Evolutionary conservation across 2,888 invertebrate species (phyloP), one percentile per base, ranked within the genome.

Genomic region (Micoletzkya japonica): DNA sequence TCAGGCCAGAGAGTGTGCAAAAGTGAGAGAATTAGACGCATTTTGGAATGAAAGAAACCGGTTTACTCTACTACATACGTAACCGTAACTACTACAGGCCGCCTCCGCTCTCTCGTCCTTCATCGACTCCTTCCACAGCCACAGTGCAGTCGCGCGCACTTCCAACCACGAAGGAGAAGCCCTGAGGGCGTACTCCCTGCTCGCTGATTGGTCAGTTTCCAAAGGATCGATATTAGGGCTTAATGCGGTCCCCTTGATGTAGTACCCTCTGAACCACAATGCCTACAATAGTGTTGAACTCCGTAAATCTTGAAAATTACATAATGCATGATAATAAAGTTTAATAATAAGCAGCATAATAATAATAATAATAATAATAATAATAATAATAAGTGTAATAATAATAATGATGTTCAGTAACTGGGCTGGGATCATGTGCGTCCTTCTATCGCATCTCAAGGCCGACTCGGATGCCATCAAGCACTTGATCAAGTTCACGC

Each of bases 391-490:
- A n/a, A n/a, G n/a, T n/a, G n/a, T n/a, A n/a, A n/a, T n/a, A n/a
- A n/a, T n/a, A n/a, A n/a, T n/a, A n/a, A n/a, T n/a, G n/a, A n/a
- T 36, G 32, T 64, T 14, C 37, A 66, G 64, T 54, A 54, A 66
- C 36, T 66, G 64, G 64, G 54, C 64, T 14, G 52, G 54, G 17
- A 44, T 66, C 2, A 20, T 66, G 20, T 54, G 37, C 0, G 54
- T 66, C 0, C 64, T 66, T 32, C 64, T 66, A 36, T 66, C 64
- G 0, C 54, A 37, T 1, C 37, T 37, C 0, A 52, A 66, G 28
- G 52, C 39, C 30, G n/a, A 34, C 4, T 37, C 64, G n/a, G n/a
- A n/a, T n/a, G n/a, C n/a, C 17, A 52, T 37, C 20, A 2, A 14
- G n/a, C 52, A 34, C 17, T 52, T 54, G 7, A 28, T 66, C 54